A percentile compares a stretch with the other conserved stretches of the same genome.
phyloP scores from a whole-genome alignment of 2,113 vertebrate genomes.

The Choloepus hoffmanni region DNA sequence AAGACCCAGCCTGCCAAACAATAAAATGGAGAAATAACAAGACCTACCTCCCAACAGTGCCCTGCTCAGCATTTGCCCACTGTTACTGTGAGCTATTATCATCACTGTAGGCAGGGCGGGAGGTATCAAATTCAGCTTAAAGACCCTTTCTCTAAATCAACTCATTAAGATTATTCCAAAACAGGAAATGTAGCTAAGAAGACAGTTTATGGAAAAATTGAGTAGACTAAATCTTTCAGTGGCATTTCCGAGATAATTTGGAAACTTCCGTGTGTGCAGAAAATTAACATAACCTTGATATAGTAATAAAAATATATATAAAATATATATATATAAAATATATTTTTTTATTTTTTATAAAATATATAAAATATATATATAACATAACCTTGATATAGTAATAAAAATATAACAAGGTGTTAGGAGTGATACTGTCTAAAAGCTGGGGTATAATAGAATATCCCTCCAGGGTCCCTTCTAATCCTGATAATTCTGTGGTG shows the following conservation, averaged over 20 bases:
- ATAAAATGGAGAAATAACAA: neutral
- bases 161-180: neutral
- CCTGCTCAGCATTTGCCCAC: neutral
- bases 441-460: neutral
- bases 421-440: neutral
- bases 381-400: neutral
- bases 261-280: neutral
- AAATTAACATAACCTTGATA: neutral
- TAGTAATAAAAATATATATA: neutral
- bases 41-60: neutral
- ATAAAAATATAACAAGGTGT: neutral
- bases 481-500: neutral
- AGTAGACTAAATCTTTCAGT: neutral
- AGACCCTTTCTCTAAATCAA: neutral
- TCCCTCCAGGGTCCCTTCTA: neutral
- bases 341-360: too few relatives aligned
- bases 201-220: neutral
- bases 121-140: neutral
- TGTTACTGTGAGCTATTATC: neutral
- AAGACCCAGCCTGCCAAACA: neutral
- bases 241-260: neutral
- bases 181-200: neutral
- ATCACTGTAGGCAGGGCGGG: too few relatives aligned
- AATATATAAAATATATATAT: too few relatives aligned
- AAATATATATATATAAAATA: too few relatives aligned